Evolutionary conservation across 2,113 vertebrate species (phyloP), one percentile per base, ranked within the genome.

Genomic region (Geococcyx californianus): DNA sequence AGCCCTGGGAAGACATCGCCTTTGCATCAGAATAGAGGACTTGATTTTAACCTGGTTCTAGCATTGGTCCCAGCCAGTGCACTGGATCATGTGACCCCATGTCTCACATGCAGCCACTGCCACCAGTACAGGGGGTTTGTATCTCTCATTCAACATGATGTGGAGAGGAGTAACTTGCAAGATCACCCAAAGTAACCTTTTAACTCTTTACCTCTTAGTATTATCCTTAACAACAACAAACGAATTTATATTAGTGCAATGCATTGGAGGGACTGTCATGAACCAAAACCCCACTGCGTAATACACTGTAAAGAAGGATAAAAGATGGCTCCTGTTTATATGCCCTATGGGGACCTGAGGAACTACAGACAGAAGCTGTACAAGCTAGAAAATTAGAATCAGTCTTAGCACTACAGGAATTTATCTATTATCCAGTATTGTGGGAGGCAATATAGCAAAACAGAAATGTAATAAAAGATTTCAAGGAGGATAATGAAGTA

Each of bases 101-200:
- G 19, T 51, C 49, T 56, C 68, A 62, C 6, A 18, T 16, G 36
- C 2, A 14, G 68, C 16, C 31, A 62, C 21, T 19, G 21, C 66
- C 34, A 51, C 42, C 66, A 47, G 16, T 49, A 42, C 0, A 9
- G 9, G 20, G 20, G 2, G 0, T 4, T 8, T 38, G 17, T n/a
- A 51, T 40, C 16, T 72, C 16, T 88, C 28, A 40, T 17, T 14
- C 16, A 85, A 44, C 0, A 1, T 16, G 31, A 64, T 4, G 10
- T 9, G 16, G 9, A 72, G 12, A 59, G 21, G 29, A 85, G 59
- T 5, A 33, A 38, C 20, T 63, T 67, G 1, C 1, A 82, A 31
- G n/a, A 36, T 24, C 10, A 75, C n/a, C n/a, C 40, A 70, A 49
- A 83, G 26, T 67, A 97, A 25, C 42, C 29, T 62, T 52, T 64